phyloP scores from a whole-genome alignment of 1,140 invertebrate species.

The Drosophila nasuta region DNA sequence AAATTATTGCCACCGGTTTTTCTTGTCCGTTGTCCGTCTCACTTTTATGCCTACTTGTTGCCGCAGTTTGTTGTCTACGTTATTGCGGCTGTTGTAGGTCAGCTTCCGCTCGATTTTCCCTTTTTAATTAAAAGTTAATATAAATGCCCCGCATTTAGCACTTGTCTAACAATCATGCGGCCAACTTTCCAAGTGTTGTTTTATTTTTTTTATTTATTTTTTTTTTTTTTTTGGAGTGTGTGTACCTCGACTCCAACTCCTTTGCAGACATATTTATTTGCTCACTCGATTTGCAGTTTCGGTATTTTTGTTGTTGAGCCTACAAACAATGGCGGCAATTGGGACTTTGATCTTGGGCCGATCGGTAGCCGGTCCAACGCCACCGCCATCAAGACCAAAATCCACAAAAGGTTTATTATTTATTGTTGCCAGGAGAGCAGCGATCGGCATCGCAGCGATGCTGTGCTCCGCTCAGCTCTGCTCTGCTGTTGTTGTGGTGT shows the following conservation, averaged over 20 bases:
- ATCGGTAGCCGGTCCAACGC: conserved; percentile 71
- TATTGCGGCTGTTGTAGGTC: conserved; percentile 29
- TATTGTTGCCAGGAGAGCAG: conserved; percentile 71
- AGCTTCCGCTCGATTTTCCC: conserved; percentile 73
- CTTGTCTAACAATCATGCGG: conserved; percentile 62
- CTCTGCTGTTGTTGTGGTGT: neutral
- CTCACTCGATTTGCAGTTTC: conserved; percentile 16
- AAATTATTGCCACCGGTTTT: conserved; percentile 80
- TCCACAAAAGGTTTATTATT: conserved; percentile 83
- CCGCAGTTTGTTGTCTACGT: conserved; percentile 30
- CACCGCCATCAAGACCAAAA: conserved; percentile 76
- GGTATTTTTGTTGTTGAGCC: conserved; percentile 12
- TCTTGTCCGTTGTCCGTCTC: conserved; percentile 57
- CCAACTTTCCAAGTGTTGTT: conserved; percentile 62
- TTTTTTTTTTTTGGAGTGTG: neutral
- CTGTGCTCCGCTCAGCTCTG: neutral
- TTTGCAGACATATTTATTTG: conserved; percentile 40
- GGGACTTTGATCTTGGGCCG: conserved; percentile 71
- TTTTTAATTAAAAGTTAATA: conserved; percentile 76
- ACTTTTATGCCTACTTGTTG: conserved; percentile 73
- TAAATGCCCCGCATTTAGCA: conserved; percentile 68
- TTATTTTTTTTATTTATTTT: too few relatives aligned
- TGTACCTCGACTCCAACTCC: conserved; percentile 20
- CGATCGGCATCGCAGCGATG: conserved; percentile 14
- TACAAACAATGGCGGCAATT: conserved; percentile 71